phyloP scores from a whole-genome alignment of 2,113 vertebrate genomes.

The Gopherus flavomarginatus region DNA sequence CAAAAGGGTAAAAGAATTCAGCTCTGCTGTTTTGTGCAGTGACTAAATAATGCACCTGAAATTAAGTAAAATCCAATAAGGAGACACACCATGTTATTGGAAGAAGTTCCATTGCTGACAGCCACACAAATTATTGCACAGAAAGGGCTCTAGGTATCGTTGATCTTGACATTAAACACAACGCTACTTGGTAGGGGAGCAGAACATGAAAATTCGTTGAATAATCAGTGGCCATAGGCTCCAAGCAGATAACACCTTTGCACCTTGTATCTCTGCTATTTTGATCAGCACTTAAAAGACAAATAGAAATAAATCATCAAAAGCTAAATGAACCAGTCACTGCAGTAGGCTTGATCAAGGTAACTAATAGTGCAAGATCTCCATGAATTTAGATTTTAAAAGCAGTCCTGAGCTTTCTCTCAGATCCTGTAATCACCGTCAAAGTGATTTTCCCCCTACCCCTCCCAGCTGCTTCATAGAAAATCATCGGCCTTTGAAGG shows the following conservation, averaged over 20 bases:
- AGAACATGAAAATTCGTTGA: background rate
- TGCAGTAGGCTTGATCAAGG: background rate
- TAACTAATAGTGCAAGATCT: background rate
- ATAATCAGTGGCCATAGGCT: background rate
- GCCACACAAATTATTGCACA: background rate
- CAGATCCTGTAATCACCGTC: background rate
- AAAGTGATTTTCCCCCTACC: background rate
- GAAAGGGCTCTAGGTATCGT: background rate
- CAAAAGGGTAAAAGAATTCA: slow-evolving; percentile 5
- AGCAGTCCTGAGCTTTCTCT: background rate
- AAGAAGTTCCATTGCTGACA: background rate
- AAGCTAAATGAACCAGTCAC: background rate
- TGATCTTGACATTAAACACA: background rate
- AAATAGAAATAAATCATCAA: background rate
- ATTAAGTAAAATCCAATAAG: background rate
- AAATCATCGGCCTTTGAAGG: background rate
- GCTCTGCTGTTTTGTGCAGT: background rate
- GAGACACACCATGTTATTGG: background rate
- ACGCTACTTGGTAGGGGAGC: background rate
- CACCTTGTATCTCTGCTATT: background rate
- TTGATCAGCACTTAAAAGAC: background rate
- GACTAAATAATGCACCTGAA: background rate
- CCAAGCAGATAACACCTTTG: background rate
- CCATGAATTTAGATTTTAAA: background rate
- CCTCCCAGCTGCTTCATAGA: background rate